These are phyloP conservation scores for Epizoanthus illoricatus DNA, from an alignment of 92 coral and sea anemone species.

Conservation along the genomic window DNA sequence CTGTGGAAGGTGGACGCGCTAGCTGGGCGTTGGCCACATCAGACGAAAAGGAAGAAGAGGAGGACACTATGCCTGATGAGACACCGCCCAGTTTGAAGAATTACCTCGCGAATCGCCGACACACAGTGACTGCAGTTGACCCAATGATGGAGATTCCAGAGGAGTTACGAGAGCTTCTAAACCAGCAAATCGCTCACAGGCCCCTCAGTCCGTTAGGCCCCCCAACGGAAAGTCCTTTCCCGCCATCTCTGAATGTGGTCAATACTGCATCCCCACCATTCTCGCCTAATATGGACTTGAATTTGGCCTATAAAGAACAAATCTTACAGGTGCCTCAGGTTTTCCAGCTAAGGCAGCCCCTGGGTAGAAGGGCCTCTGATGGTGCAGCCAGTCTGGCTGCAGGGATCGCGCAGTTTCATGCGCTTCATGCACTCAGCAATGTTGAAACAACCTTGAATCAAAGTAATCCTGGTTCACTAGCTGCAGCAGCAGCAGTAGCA, in stretches of 20 bases:
- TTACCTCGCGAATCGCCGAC: constrained; percentile 85
- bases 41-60: constrained; percentile 83
- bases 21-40: constrained; percentile 50
- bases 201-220: constrained; percentile 64
- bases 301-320: constrained; percentile 85
- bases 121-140: constrained; percentile 89
- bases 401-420: constrained; percentile 96
- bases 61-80: constrained; percentile 84
- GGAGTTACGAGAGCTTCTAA: constrained; percentile 73
- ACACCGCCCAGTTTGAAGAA: constrained; percentile 84
- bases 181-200: constrained; percentile 62
- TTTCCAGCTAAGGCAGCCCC: constrained; percentile 82
- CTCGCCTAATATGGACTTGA: constrained; percentile 78
- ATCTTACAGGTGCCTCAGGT: constrained; percentile 89
- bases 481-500: constrained; percentile 59
- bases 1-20: constrained; percentile 46
- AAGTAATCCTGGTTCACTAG: constrained; percentile 72
- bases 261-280: constrained; percentile 67
- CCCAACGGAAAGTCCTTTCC: constrained; percentile 45
- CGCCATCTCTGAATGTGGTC: constrained; percentile 57
- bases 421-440: constrained; percentile 76
- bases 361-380: constrained; percentile 94
- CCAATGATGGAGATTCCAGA: constrained; percentile 86
- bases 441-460: constrained; percentile 55
- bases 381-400: constrained; percentile 94